Evolutionary conservation across 2,797 vertebrate genomes (phyloP).

Genomic region (Paratrypauchen microcephalus): DNA sequence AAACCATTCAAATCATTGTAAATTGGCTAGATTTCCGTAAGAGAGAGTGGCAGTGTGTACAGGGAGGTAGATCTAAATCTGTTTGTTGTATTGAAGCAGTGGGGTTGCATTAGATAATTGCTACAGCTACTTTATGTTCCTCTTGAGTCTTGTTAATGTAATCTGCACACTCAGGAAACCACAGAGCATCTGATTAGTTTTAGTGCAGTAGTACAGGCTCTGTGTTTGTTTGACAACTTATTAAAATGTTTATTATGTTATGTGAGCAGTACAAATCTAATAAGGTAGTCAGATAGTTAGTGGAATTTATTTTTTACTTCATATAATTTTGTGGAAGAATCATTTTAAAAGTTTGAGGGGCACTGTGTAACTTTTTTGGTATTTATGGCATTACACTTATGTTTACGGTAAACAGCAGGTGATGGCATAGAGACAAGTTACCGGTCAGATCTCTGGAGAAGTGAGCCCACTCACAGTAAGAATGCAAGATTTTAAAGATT

Average conservation of each 20-base stretch:
- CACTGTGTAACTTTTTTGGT: no score
- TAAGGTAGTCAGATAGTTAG: neutral
- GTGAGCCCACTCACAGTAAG: no score
- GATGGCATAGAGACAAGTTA: no score
- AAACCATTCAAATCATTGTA: no score
- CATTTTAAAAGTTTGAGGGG: neutral
- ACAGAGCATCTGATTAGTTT: constrained; percentile 25
- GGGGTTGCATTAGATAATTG: neutral
- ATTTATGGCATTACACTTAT: no score
- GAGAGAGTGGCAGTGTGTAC: neutral
- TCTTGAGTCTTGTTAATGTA: constrained; percentile 7
- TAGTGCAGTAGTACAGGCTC: constrained; percentile 7
- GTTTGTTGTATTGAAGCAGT: neutral
- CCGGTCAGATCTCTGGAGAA: no score
- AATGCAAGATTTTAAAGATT: no score
- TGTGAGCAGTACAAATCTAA: neutral
- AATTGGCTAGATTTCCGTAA: no score
- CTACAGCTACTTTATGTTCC: constrained; percentile 1
- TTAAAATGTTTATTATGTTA: neutral
- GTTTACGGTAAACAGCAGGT: no score
- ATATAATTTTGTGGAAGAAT: neutral
- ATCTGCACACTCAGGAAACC: constrained; percentile 33
- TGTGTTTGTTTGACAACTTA: constrained; percentile 28
- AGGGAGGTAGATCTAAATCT: neutral
- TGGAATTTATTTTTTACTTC: neutral